Evolutionary conservation across 1,140 invertebrate genomes (phyloP).

Genomic region (Drosophila paulistorum): DNA sequence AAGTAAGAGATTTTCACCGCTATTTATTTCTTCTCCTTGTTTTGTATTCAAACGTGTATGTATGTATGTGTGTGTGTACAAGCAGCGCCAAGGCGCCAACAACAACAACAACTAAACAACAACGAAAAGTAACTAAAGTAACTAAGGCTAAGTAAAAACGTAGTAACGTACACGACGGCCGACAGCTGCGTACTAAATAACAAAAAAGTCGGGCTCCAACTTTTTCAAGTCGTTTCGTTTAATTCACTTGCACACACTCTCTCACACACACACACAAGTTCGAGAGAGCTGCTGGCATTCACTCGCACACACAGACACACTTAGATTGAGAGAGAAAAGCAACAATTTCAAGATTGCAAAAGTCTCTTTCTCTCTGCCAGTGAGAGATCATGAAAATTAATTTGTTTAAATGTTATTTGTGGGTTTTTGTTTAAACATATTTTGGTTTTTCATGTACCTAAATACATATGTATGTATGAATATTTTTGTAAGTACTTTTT

Average conservation of each 20-base stretch:
- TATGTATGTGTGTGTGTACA: slow-evolving; percentile 22
- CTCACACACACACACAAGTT: slow-evolving; percentile 44
- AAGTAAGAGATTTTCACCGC: slow-evolving; percentile 56
- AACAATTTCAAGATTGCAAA: slow-evolving; percentile 69
- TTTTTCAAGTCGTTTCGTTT: slow-evolving; percentile 79
- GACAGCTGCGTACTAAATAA: slow-evolving; percentile 72
- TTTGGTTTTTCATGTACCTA: background rate
- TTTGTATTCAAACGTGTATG: slow-evolving; percentile 5
- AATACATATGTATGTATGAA: no score
- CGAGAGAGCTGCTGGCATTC: slow-evolving; percentile 25
- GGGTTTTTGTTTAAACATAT: slow-evolving; percentile 8
- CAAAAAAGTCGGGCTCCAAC: slow-evolving; percentile 73
- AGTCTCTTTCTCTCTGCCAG: slow-evolving; percentile 6
- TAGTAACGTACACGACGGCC: slow-evolving; percentile 67
- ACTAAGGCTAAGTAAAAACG: slow-evolving; percentile 9
- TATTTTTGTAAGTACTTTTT: slow-evolving; percentile 43
- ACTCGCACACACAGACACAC: slow-evolving; percentile 27
- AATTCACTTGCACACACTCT: slow-evolving; percentile 67
- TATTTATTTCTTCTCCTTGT: slow-evolving; percentile 46
- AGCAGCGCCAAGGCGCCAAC: slow-evolving; percentile 67
- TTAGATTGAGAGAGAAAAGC: slow-evolving; percentile 6
- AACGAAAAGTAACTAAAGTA: slow-evolving; percentile 15
- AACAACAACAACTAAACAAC: slow-evolving; percentile 26
- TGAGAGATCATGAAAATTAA: slow-evolving; percentile 38
- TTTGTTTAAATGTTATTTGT: slow-evolving; percentile 3